Evolutionary conservation across 30 jellyfish, hydroid and myxozoan genomes (phyloP), one percentile per base, ranked within the genome.

Genomic region (Hydractinia symbiolongicarpus): DNA sequence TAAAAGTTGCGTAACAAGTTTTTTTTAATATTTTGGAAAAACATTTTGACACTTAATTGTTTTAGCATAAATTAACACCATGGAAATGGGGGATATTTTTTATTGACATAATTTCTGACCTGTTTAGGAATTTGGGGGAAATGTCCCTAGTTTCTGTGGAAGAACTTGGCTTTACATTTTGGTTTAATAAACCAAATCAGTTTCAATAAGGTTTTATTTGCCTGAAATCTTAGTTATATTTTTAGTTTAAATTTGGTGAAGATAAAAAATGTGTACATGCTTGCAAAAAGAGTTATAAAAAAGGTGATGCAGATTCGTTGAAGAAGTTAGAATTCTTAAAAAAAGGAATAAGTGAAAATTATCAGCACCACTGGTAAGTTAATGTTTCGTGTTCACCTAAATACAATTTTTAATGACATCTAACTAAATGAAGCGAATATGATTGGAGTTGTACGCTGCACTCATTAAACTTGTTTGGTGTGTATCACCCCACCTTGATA

Each of bases 281-380:
- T 20, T 90, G 97, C 54, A 77, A 67, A 14, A 90, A 72, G 76
- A 86, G 57, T 52, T 90, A 90, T 79, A 86, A 85, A 21, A 52
- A 55, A 14, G 78, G 77, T 66, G 76, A 84, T 7, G 81, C 54
- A 64, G 95, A 66, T 8, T 90, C 82, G 21, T 53, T 53, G 53
- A 81, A 76, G 79, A 90, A 82, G 61, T 84, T 90, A 30, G 94
- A 90, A 8, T 90, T 90, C 74, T 79, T 90, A 61, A 90, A 79
- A 56, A 90, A 90, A 69, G 90, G 96, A 67, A 86, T 90, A 44
- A 81, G 79, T 73, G 86, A 81, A 54, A 90, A 90, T 61, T 90
- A 90, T 74, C 97, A 90, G 54, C 97, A 90, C 21, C 97, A 90
- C 55, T 90, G 97, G 97, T 90, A 67, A 3, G 95, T 66, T 16